Conservation (phyloP, 2,113 vertebrate genomes). For the Oophaga pumilio region DNA sequence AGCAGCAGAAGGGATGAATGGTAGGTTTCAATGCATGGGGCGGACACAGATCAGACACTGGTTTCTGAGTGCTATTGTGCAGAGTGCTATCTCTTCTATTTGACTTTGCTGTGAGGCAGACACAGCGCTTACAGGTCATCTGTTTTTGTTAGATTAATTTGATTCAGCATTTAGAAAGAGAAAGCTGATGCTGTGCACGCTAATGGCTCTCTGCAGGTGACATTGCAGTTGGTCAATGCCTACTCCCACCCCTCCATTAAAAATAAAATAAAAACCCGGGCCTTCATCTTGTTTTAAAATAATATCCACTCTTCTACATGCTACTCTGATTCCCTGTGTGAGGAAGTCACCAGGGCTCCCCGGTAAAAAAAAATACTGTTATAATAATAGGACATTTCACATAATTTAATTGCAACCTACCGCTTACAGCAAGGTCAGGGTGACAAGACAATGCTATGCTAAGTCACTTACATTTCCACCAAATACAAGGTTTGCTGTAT, state of each 20-base stretch:
- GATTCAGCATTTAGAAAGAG: slow-evolving; percentile 70
- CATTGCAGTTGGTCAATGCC: slow-evolving; percentile 63
- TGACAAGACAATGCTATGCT: slow-evolving; percentile 38
- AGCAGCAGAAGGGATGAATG: slow-evolving; percentile 45
- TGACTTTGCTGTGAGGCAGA: slow-evolving; percentile 75
- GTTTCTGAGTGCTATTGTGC: slow-evolving; percentile 38
- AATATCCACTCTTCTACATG: slow-evolving; percentile 22
- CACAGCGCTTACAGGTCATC: slow-evolving; percentile 72
- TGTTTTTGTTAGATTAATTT: slow-evolving; percentile 75
- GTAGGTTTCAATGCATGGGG: slow-evolving; percentile 42
- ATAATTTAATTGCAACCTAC: slow-evolving; percentile 47
- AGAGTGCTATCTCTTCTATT: slow-evolving; percentile 41
- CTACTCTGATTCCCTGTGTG: slow-evolving; percentile 45
- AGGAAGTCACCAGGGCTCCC: slow-evolving; percentile 34
- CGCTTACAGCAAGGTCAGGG: slow-evolving; percentile 53
- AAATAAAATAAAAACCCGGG: slow-evolving; percentile 37
- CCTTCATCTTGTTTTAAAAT: slow-evolving; percentile 40
- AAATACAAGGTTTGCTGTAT: neutral
- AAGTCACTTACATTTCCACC: slow-evolving; percentile 16
- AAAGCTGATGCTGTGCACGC: slow-evolving; percentile 64
- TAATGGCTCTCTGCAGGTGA: slow-evolving; percentile 71
- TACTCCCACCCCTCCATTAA: slow-evolving; percentile 36
- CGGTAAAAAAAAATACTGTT: slow-evolving; percentile 27
- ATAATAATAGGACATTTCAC: slow-evolving; percentile 24
- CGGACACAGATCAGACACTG: slow-evolving; percentile 32